Evolutionary conservation across 2,888 invertebrate genomes (phyloP).

Genomic region (Caenorhabditis sp.): DNA sequence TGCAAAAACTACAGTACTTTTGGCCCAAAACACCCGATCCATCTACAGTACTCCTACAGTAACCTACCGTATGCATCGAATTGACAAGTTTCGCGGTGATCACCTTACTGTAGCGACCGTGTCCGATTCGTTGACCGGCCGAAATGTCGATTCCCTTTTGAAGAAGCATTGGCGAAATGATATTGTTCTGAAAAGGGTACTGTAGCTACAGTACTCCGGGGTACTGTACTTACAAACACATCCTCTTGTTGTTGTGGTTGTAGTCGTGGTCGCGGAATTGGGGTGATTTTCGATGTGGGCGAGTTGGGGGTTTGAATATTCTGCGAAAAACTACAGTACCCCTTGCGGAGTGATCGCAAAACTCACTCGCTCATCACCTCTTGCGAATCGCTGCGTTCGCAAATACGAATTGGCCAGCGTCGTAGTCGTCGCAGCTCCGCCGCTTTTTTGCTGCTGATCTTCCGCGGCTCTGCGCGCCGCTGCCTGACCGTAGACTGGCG

Average conservation of each 20-base stretch:
- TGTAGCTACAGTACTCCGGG: neutral
- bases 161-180: neutral
- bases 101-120: neutral
- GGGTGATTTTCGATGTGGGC: neutral
- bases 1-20: neutral
- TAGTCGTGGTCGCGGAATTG: neutral
- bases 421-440: too few species aligned
- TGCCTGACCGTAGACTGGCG: neutral
- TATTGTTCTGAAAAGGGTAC: neutral
- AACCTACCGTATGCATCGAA: neutral
- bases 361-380: neutral
- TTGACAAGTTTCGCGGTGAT: neutral
- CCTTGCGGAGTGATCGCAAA: neutral
- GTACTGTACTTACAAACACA: neutral
- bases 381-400: neutral
- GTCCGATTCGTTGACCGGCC: neutral
- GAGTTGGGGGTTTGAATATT: neutral
- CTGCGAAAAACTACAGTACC: neutral
- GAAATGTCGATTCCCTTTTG: neutral
- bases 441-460: neutral
- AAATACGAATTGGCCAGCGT: neutral
- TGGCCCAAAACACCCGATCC: too few species aligned
- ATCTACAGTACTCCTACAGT: neutral
- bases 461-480: neutral
- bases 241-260: neutral